These are phyloP conservation scores for Rhorus exstirpatorius DNA, from an alignment of 2,888 invertebrate genomes.

Conservation along the genomic window DNA sequence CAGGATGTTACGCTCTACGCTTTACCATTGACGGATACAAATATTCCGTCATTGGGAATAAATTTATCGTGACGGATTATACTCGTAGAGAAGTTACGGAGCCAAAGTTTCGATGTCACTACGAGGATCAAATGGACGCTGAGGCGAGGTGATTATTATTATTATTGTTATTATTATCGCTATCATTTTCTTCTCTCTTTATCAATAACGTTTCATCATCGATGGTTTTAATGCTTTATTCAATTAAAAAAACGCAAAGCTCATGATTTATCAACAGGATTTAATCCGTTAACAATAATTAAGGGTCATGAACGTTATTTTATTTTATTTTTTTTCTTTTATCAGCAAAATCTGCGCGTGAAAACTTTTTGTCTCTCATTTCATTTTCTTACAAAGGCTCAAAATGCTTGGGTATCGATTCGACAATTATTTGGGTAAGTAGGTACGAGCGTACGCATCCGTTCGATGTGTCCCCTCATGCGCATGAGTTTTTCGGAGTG, in stretches of 20 bases:
- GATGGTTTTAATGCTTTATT: background rate
- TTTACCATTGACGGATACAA: slow-evolving; percentile 62
- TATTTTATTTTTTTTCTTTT: background rate
- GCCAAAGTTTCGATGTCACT: slow-evolving; percentile 66
- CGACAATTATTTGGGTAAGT: slow-evolving; percentile 44
- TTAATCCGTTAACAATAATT: background rate
- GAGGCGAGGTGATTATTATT: slow-evolving; percentile 30
- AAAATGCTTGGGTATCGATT: slow-evolving; percentile 52
- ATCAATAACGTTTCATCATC: background rate
- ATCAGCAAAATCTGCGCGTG: slow-evolving; percentile 5
- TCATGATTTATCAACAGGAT: background rate
- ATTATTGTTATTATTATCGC: slow-evolving; percentile 2
- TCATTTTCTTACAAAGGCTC: slow-evolving; percentile 50
- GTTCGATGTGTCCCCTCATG: background rate
- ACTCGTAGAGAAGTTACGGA: slow-evolving; percentile 59
- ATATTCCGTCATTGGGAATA: slow-evolving; percentile 55
- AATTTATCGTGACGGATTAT: slow-evolving; percentile 65
- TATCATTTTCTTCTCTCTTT: slow-evolving; percentile 21
- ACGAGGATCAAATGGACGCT: slow-evolving; percentile 41
- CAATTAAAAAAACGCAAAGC: background rate
- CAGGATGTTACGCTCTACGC: slow-evolving; percentile 72
- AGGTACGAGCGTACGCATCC: slow-evolving; percentile 28
- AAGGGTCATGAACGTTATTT: background rate
- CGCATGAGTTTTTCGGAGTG: background rate
- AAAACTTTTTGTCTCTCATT: slow-evolving; percentile 37